phyloP scores from a whole-genome alignment of 1,140 invertebrate genomes.

The Pseudomyrmex flavicornis region DNA sequence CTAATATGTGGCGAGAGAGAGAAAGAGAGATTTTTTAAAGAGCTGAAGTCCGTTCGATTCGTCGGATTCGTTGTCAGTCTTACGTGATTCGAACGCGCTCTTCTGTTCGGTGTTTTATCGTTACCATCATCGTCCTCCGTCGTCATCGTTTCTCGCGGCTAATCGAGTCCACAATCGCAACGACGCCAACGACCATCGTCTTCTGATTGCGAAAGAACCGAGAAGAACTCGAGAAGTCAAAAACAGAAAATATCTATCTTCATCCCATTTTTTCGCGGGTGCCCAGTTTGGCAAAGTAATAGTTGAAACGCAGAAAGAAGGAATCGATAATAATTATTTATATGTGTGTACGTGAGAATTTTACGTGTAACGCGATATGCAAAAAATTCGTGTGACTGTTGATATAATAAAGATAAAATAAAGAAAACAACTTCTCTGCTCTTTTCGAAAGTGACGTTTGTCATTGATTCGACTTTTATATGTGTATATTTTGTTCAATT shows the following conservation, averaged over 20 bases:
- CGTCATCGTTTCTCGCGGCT: neutral
- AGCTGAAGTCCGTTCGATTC: neutral
- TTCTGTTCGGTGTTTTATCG: constrained; percentile 5
- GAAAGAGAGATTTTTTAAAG: too few relatives aligned
- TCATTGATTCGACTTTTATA: too few relatives aligned
- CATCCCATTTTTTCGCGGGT: neutral
- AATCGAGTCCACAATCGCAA: neutral
- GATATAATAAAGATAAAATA: too few relatives aligned
- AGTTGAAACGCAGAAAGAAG: too few relatives aligned
- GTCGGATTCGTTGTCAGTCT: neutral
- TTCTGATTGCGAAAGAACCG: neutral
- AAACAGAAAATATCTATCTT: neutral
- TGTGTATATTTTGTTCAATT: too few relatives aligned
- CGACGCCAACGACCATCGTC: constrained; percentile 4
- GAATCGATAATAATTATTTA: too few relatives aligned
- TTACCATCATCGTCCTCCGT: neutral
- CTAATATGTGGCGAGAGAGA: constrained; percentile 7
- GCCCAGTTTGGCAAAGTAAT: too few relatives aligned
- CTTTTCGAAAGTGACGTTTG: too few relatives aligned
- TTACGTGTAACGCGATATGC: too few relatives aligned
- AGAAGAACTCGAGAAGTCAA: neutral
- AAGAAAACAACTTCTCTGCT: too few relatives aligned
- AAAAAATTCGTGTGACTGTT: too few relatives aligned
- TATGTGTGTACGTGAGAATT: too few relatives aligned
- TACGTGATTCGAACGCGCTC: neutral